Conservation (phyloP, 2,113 vertebrate genomes). For the Petromus typicus region DNA sequence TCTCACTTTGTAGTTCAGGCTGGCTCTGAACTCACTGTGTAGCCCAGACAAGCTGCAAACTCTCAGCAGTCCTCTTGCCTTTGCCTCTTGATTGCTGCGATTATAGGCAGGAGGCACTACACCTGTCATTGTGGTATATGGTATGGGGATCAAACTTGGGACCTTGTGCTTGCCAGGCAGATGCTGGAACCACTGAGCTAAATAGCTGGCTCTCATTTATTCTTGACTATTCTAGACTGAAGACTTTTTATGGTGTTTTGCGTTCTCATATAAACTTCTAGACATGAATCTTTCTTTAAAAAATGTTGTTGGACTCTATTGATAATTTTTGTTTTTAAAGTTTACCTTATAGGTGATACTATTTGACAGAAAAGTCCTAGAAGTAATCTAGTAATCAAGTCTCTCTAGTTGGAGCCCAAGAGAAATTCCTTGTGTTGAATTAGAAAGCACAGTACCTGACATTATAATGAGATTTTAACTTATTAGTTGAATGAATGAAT, state of each 20-base stretch:
- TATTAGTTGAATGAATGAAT: slow-evolving; percentile 65
- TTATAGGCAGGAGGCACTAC: no score
- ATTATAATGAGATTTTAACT: slow-evolving; percentile 72
- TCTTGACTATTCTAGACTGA: not conserved
- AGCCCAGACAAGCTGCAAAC: no score
- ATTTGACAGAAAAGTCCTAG: slow-evolving; percentile 50
- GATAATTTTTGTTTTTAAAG: slow-evolving; percentile 22
- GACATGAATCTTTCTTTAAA: not conserved
- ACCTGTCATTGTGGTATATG: no score
- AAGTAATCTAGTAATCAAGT: slow-evolving; percentile 58
- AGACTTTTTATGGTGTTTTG: not conserved
- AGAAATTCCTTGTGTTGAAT: slow-evolving; percentile 38
- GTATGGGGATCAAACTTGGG: no score
- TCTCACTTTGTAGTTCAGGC: no score
- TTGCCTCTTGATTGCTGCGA: no score
- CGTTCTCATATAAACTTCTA: not conserved
- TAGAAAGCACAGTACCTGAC: slow-evolving; percentile 29
- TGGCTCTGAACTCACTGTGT: no score
- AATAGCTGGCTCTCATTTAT: not conserved
- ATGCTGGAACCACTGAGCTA: no score
- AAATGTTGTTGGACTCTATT: not conserved
- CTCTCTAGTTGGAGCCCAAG: slow-evolving; percentile 2
- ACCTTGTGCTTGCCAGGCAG: no score
- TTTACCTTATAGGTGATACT: slow-evolving; percentile 19
- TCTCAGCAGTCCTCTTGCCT: no score